Evolutionary conservation across 2,113 vertebrate genomes (phyloP).

Genomic region (Triplophysa siluroides): DNA sequence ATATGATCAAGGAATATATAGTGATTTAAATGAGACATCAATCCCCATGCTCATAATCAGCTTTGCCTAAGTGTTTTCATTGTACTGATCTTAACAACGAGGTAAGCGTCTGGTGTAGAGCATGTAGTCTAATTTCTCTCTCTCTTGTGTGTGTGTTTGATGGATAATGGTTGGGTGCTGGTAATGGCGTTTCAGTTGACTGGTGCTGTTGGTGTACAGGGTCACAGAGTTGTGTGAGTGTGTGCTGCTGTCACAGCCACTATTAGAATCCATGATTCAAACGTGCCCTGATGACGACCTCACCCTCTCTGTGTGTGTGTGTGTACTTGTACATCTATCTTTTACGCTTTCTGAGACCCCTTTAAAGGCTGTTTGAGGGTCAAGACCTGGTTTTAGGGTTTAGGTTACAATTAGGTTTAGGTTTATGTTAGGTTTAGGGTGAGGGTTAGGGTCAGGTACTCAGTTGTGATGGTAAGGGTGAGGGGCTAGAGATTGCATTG

Average conservation of each 20-base stretch:
- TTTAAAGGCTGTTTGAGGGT: no score
- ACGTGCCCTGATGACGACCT: constrained; percentile 22
- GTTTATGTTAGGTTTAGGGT: no score
- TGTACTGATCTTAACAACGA: neutral
- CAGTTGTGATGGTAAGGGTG: no score
- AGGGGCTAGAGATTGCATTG: no score
- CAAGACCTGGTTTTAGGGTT: no score
- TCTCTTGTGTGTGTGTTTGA: constrained; percentile 55
- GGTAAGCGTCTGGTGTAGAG: neutral
- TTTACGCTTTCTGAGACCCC: no score
- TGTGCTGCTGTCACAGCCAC: constrained; percentile 29
- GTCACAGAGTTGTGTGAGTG: constrained; percentile 43
- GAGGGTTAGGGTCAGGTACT: no score
- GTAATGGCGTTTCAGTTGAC: constrained; percentile 75
- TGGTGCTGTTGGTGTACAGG: constrained; percentile 63
- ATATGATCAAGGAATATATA: no score
- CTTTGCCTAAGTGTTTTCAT: neutral
- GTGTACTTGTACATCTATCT: no score
- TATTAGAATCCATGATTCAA: constrained; percentile 44
- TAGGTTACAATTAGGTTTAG: no score
- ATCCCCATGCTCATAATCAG: neutral
- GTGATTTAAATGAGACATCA: neutral
- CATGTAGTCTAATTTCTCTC: constrained; percentile 7
- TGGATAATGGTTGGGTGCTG: constrained; percentile 61
- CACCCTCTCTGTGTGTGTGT: neutral